A percentile compares a stretch with the other conserved stretches of the same genome.
Evolutionary conservation across 2,888 invertebrate species (phyloP).

Genomic region (Pristionchus exspectatus): DNA sequence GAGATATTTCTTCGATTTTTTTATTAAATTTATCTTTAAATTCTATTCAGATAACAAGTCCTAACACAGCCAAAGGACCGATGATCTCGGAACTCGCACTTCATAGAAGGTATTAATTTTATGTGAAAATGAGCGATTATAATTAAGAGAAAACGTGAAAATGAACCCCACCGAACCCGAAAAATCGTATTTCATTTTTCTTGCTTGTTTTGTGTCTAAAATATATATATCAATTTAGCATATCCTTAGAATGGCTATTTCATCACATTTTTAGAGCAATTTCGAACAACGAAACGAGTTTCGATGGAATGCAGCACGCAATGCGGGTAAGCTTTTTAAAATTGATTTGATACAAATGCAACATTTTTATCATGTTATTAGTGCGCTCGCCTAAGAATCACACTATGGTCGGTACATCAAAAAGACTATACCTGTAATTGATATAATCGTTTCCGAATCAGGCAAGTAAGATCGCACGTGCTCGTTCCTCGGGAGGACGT

Average conservation of each 20-base stretch:
- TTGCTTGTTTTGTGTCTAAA: background rate
- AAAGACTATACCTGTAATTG: too few species aligned
- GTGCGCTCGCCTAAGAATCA: too few species aligned
- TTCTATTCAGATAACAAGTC: too few species aligned
- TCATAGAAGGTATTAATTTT: conserved; percentile 4
- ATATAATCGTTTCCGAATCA: background rate
- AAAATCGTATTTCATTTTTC: background rate
- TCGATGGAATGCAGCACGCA: background rate
- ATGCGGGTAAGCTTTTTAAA: background rate
- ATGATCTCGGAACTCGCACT: background rate
- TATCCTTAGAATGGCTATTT: too few species aligned
- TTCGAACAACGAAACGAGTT: conserved; percentile 44
- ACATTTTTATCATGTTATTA: background rate
- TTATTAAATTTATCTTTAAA: too few species aligned
- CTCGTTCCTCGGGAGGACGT: conserved; percentile 41
- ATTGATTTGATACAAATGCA: background rate
- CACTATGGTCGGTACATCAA: too few species aligned
- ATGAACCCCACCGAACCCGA: background rate
- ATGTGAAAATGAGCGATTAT: background rate
- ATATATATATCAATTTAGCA: too few species aligned
- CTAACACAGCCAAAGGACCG: background rate
- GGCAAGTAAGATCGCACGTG: conserved; percentile 26
- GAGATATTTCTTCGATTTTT: too few species aligned
- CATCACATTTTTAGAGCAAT: conserved; percentile 6
- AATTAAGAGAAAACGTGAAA: background rate